phyloP scores from a whole-genome alignment of 2,797 vertebrate species.

The Erethizon dorsatum region DNA sequence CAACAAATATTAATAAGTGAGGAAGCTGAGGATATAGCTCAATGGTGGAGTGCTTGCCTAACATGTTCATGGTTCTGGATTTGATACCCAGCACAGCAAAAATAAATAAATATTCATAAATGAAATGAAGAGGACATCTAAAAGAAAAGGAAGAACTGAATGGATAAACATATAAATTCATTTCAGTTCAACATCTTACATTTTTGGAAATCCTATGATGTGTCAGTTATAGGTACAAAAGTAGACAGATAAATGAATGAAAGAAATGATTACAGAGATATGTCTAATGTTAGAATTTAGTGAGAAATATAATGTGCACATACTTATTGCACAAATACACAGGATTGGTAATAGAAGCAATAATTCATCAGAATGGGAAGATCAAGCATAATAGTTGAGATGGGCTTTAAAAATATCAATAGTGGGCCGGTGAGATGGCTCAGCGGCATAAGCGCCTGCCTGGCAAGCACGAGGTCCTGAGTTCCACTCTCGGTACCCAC shows the following conservation, averaged over 20 bases:
- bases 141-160: neutral
- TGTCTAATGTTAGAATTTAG: neutral
- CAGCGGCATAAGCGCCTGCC: too few relatives aligned
- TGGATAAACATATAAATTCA: neutral
- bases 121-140: neutral
- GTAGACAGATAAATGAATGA: too few relatives aligned
- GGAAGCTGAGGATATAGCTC: accelerated
- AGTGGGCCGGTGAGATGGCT: too few relatives aligned
- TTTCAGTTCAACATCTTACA: neutral
- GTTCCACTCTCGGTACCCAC: too few relatives aligned
- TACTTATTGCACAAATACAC: neutral
- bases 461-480: too few relatives aligned
- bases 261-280: neutral
- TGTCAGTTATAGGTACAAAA: neutral
- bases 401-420: neutral
- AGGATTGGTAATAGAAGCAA: neutral
- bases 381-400: neutral
- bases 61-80: accelerated
- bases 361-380: neutral
- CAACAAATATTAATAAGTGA: neutral
- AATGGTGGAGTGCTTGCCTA: too few relatives aligned
- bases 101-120: neutral
- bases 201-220: neutral
- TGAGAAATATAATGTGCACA: neutral
- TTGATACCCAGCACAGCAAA: neutral